Evolutionary conservation across 2,113 vertebrate species (phyloP).

Genomic region (Excalfactoria chinensis): DNA sequence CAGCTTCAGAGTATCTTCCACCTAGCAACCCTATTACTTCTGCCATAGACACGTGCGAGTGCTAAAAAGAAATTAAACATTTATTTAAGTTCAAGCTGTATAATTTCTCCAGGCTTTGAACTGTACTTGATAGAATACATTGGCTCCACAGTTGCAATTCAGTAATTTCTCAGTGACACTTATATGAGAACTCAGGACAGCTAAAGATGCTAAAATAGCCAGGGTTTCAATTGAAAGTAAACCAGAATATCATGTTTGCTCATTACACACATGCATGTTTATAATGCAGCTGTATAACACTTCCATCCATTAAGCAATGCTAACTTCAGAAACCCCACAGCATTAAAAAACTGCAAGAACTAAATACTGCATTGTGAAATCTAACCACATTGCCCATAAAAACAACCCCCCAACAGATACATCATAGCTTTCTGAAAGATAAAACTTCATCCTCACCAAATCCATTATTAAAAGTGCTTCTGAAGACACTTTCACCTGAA

Average conservation of each 20-base stretch:
- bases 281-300: fast-evolving
- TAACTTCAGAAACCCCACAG: not conserved
- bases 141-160: not conserved
- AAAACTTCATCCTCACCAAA: slow-evolving; percentile 84
- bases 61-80: slow-evolving; percentile 76
- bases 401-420: not conserved
- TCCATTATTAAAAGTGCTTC: slow-evolving; percentile 97
- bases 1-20: slow-evolving; percentile 86
- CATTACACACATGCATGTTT: fast-evolving
- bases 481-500: slow-evolving; percentile 90
- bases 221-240: not conserved
- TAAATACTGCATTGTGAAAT: not conserved
- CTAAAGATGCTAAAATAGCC: not conserved
- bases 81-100: not conserved
- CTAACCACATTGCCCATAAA: not conserved
- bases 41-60: slow-evolving; percentile 93
- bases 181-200: not conserved
- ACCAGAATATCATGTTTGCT: not conserved
- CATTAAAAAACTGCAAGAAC: too few species aligned
- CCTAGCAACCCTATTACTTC: slow-evolving; percentile 97
- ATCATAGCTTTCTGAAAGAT: not conserved
- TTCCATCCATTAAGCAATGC: fast-evolving
- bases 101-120: not conserved
- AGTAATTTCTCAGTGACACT: not conserved
- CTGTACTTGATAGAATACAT: not conserved